Base-by-base conservation (phyloP, 2,113 vertebrate species). In the Neolamprologus sp. region DNA sequence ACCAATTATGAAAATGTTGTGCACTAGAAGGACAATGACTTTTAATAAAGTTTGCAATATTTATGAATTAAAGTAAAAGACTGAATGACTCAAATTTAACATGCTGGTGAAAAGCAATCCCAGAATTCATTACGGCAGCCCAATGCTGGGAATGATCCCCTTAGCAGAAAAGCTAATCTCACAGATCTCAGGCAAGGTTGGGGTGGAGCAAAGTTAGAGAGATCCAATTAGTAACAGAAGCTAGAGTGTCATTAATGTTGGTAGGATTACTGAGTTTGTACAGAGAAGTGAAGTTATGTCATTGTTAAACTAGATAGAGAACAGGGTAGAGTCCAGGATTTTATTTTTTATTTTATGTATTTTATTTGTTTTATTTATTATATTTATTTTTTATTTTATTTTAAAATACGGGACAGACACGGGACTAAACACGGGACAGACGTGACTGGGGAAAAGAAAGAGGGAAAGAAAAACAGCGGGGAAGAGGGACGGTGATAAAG, bases 401-500 rank as follows among this genome's bases (percentile, higher is more conserved):
- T 51, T 51, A n/a, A n/a, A n/a, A n/a, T n/a, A n/a, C n/a, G n/a
- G n/a, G n/a, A n/a, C n/a, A n/a, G n/a, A n/a, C 3, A 51, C 8
- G 4, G n/a, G n/a, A n/a, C 47, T 51, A 19, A 19, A 51, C 3
- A 51, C 7, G 4, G 47, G 47, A 19, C 17, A 49, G 47, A 49
- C 3, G 1, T 49, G 7, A 49, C 17, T 19, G 47, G 4, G 47
- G 16, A 2, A 42, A 47, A 7, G 45, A 47, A 47, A 47, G 45
- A 47, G 14, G 45, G 7, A 3, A 49, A 49, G 16, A 17, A 49
- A 49, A 1, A 49, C 7, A 17, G 45, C 0, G 1, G 45, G 1
- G 16, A 47, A 49, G 45, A 49, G 47, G 47, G 16, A 5, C 7
- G 1, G 16, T 0, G 45, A 17, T 19, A 3, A 49, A 49, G 3